Percentiles rank a stretch among this genome's conserved stretches.
Evolutionary conservation across 2,113 vertebrate genomes (phyloP).

Genomic region (Saccopteryx bilineata): DNA sequence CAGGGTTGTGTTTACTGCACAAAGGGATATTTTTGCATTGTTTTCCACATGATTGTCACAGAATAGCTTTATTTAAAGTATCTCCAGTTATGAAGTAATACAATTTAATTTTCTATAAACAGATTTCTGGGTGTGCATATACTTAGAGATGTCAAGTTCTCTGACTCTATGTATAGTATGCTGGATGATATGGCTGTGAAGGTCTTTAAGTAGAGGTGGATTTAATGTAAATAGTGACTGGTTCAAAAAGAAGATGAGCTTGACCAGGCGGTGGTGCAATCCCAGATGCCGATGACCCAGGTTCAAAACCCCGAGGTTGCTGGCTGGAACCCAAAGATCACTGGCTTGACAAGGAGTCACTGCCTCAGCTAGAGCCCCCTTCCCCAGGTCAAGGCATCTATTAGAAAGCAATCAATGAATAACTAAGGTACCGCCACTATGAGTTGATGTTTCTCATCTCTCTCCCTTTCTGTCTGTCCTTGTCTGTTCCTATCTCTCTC

Average conservation of each 20-base stretch:
- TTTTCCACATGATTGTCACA: background rate
- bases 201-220: background rate
- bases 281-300: no score
- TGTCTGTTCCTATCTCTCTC: no score
- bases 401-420: no score
- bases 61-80: background rate
- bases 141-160: background rate
- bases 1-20: background rate
- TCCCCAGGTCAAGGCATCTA: no score
- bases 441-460: no score
- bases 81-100: background rate
- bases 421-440: no score
- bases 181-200: background rate
- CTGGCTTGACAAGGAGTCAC: no score
- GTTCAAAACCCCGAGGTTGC: no score
- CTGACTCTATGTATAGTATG: background rate
- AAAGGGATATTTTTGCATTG: slow-evolving; percentile 1
- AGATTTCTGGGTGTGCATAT: background rate
- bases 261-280: no score
- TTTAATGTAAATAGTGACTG: background rate
- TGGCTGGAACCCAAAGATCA: no score
- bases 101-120: background rate
- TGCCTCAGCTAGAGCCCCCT: no score
- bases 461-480: no score
- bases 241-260: background rate